Percentiles rank a stretch among this genome's conserved stretches.
phyloP scores from a whole-genome alignment of 2,113 vertebrate genomes.

The Heteronetta atricapilla region DNA sequence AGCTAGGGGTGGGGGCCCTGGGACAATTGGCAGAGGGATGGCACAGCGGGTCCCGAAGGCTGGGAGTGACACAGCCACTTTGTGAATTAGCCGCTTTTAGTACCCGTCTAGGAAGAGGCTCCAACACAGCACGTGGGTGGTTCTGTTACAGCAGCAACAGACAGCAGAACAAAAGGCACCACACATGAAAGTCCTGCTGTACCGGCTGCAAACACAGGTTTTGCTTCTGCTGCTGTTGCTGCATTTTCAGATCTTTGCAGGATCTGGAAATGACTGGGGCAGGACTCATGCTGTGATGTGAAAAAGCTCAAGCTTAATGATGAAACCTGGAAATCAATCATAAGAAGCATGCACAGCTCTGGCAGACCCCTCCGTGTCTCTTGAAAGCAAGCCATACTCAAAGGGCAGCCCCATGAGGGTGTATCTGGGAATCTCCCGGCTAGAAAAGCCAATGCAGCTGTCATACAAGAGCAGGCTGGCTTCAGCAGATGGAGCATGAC shows the following conservation, averaged over 20 bases:
- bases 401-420: neutral
- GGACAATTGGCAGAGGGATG: accelerated
- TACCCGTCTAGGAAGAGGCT: neutral
- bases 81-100: neutral
- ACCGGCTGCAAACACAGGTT: neutral
- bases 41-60: neutral
- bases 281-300: neutral
- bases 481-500: conserved; percentile 11
- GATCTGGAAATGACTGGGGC: neutral
- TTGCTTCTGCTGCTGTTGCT: neutral
- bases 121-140: accelerated
- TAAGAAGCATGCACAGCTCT: neutral
- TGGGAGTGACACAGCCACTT: neutral
- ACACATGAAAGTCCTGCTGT: neutral
- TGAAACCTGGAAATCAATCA: neutral
- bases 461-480: conserved; percentile 4
- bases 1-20: neutral
- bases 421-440: neutral
- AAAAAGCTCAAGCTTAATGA: neutral
- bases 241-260: conserved; percentile 5
- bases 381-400: neutral
- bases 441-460: conserved; percentile 15
- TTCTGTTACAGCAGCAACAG: neutral
- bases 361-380: neutral
- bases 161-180: neutral